These are phyloP conservation scores for Papilio helenus DNA, from an alignment of 1,140 invertebrate species.

Conservation along the genomic window DNA sequence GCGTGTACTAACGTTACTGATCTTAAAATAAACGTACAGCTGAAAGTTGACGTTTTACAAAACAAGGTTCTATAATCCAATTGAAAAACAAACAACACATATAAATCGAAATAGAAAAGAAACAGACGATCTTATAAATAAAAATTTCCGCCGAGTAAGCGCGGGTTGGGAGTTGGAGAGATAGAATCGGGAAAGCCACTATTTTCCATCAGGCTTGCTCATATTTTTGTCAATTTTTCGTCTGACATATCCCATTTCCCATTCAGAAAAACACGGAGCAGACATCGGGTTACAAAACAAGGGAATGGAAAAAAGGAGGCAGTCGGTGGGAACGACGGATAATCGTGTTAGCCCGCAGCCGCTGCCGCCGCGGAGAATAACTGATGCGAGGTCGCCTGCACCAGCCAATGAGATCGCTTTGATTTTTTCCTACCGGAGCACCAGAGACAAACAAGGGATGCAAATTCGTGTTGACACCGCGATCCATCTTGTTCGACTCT, in stretches of 20 bases:
- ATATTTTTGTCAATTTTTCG: constrained; percentile 83
- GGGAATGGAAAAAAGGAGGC: constrained; percentile 78
- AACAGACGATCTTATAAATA: constrained; percentile 72
- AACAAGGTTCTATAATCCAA: constrained; percentile 39
- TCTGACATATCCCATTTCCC: constrained; percentile 81
- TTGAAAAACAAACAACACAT: constrained; percentile 55
- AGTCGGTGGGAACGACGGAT: constrained; percentile 79
- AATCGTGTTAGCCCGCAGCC: constrained; percentile 80
- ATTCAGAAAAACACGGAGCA: constrained; percentile 81
- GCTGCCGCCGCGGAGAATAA: constrained; percentile 73
- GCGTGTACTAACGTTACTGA: neutral
- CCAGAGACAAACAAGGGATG: constrained; percentile 81
- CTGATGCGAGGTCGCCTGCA: constrained; percentile 72
- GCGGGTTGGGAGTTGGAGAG: constrained; percentile 64
- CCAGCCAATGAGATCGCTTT: constrained; percentile 80
- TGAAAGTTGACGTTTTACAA: neutral
- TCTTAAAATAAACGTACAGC: neutral
- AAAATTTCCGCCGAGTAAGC: constrained; percentile 66
- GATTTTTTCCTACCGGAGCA: constrained; percentile 72
- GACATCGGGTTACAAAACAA: constrained; percentile 80
- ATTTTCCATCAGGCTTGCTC: constrained; percentile 74
- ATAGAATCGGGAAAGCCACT: constrained; percentile 80
- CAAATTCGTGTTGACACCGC: constrained; percentile 82
- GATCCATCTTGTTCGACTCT: constrained; percentile 80
- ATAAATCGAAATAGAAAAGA: constrained; percentile 57